These are phyloP conservation scores for Mycalesis mineus DNA, from an alignment of 2,888 invertebrate species.

Conservation along the genomic window DNA sequence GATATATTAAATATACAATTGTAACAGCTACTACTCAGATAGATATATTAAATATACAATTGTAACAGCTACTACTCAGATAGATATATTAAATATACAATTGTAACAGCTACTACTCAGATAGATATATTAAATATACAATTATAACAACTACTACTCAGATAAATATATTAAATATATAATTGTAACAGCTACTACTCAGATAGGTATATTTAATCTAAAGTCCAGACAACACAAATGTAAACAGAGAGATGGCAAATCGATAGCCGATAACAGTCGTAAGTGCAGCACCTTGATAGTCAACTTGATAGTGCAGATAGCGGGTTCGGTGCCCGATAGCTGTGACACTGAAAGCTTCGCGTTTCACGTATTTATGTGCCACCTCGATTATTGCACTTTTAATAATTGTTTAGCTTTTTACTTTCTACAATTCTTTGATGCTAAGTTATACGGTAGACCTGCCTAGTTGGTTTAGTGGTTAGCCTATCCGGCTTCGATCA, in stretches of 20 bases:
- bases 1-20: no score
- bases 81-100: not conserved
- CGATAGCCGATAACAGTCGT: conserved; percentile 35
- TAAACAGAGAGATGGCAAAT: conserved; percentile 32
- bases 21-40: no score
- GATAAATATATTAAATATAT: no score
- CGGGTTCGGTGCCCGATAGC: conserved; percentile 65
- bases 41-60: no score
- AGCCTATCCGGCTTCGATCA: no score
- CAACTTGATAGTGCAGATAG: conserved; percentile 52
- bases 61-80: no score
- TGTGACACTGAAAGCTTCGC: conserved; percentile 62
- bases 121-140: no score
- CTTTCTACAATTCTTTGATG: not conserved
- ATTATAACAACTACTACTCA: no score
- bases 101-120: no score
- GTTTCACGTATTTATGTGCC: conserved; percentile 3
- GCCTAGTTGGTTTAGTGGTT: no score
- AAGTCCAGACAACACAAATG: conserved; percentile 16
- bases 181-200: not conserved
- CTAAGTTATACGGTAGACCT: no score
- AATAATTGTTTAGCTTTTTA: no score
- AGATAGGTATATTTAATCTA: not conserved
- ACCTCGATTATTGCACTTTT: not conserved
- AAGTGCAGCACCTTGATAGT: conserved; percentile 67